Conservation (phyloP, 2,888 invertebrate species). For the Eudemis profundana region DNA sequence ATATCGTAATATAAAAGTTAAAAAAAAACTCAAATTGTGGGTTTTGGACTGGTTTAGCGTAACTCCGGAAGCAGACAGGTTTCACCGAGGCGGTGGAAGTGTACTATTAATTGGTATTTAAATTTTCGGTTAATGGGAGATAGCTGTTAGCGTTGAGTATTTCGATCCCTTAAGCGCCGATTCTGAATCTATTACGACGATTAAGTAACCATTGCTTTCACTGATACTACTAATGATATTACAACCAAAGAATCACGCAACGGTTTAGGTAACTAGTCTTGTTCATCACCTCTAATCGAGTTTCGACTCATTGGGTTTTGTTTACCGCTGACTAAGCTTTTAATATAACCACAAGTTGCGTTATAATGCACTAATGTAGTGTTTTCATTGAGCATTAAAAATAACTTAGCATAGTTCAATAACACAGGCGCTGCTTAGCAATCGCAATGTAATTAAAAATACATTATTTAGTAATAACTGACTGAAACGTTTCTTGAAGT, state of each 20-base stretch:
- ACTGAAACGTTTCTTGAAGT: neutral
- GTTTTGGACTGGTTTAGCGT: constrained; percentile 72
- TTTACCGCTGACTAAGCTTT: constrained; percentile 23
- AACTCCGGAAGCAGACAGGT: constrained; percentile 83
- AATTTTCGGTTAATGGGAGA: constrained; percentile 74
- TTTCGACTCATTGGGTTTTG: constrained; percentile 45
- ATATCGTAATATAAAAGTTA: constrained; percentile 55
- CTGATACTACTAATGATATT: constrained; percentile 71
- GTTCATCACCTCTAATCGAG: constrained; percentile 45
- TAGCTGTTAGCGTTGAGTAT: constrained; percentile 50
- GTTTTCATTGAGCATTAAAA: constrained; percentile 26
- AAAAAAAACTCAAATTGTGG: constrained; percentile 64
- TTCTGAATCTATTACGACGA: constrained; percentile 68
- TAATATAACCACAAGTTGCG: constrained; percentile 18
- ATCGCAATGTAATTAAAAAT: neutral
- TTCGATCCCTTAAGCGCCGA: constrained; percentile 46
- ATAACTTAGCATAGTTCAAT: constrained; percentile 21
- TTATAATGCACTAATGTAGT: constrained; percentile 24
- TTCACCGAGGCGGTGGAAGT: constrained; percentile 65
- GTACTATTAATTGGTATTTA: constrained; percentile 75
- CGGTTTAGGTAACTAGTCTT: constrained; percentile 67
- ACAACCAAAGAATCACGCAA: constrained; percentile 74
- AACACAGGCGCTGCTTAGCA: neutral
- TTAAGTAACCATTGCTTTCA: constrained; percentile 78
- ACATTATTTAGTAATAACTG: constrained; percentile 1